Evolutionary conservation across 2,113 vertebrate genomes (phyloP).

Genomic region (Phyllostomus discolor): DNA sequence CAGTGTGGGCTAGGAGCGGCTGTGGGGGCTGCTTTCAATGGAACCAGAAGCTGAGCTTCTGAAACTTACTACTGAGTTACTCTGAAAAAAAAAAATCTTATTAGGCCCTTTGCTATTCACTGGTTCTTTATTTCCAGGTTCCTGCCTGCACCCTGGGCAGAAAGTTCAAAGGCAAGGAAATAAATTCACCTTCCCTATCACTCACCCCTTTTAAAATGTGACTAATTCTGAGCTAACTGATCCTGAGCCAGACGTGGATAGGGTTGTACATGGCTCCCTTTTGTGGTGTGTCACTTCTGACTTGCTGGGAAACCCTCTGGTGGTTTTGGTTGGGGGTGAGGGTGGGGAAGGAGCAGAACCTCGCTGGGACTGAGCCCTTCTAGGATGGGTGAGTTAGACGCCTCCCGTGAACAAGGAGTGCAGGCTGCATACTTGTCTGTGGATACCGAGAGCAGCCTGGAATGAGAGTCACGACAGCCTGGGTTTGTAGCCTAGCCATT

Average conservation of each 20-base stretch:
- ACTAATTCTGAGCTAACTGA: constrained; percentile 39
- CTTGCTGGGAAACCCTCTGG: constrained; percentile 54
- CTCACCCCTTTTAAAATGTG: constrained; percentile 40
- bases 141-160: background rate
- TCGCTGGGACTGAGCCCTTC: background rate
- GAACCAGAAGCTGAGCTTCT: background rate
- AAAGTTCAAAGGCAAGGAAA: constrained; percentile 45
- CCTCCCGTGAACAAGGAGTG: background rate
- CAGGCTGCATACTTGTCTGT: background rate
- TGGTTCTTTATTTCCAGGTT: background rate
- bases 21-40: background rate
- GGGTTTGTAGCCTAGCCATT: background rate
- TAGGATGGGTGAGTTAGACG: background rate
- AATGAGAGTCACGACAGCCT: background rate
- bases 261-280: background rate
- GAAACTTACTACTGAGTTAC: background rate
- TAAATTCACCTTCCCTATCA: constrained; percentile 37
- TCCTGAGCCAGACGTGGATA: background rate
- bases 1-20: background rate
- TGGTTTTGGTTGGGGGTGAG: background rate
- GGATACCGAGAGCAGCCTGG: background rate
- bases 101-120: background rate
- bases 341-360: background rate
- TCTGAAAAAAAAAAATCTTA: background rate
- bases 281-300: constrained; percentile 44